phyloP scores from a whole-genome alignment of 2,797 vertebrate species.

The Smutsia temminckii region DNA sequence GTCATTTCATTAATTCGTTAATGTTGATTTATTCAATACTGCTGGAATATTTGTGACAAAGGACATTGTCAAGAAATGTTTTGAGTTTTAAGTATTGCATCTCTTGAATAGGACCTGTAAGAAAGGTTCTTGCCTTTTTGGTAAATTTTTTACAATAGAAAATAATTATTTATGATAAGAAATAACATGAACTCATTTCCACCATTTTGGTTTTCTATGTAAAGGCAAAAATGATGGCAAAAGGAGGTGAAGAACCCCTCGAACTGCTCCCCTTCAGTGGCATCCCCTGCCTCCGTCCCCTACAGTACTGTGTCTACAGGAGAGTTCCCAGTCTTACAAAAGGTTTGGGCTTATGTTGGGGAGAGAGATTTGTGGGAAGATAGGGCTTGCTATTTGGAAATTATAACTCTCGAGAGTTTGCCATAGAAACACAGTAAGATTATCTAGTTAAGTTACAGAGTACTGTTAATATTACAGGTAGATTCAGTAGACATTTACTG shows the following conservation, averaged over 20 bases:
- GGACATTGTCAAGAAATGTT: conserved; percentile 11
- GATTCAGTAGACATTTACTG: not conserved
- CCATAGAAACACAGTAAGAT: conserved; percentile 32
- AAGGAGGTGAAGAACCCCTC: not conserved
- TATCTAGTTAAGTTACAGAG: not conserved
- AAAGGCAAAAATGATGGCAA: not conserved
- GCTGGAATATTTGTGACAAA: not conserved
- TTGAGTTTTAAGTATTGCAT: not conserved
- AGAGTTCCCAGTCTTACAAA: not conserved
- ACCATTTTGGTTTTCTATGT: not conserved
- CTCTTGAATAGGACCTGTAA: not conserved
- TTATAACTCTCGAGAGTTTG: not conserved
- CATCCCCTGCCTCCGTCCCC: not conserved
- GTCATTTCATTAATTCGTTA: not conserved
- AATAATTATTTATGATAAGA: not conserved
- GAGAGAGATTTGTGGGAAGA: not conserved
- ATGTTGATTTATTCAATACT: not conserved
- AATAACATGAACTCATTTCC: not conserved
- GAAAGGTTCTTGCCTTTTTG: not conserved
- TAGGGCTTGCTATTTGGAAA: not conserved
- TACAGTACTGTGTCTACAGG: not conserved
- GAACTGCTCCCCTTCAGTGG: not conserved
- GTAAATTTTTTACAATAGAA: not conserved
- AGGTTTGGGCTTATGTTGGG: not conserved
- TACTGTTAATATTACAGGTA: not conserved